Conservation (phyloP, 2,888 invertebrate species). For the Temnothorax rugatulus region DNA sequence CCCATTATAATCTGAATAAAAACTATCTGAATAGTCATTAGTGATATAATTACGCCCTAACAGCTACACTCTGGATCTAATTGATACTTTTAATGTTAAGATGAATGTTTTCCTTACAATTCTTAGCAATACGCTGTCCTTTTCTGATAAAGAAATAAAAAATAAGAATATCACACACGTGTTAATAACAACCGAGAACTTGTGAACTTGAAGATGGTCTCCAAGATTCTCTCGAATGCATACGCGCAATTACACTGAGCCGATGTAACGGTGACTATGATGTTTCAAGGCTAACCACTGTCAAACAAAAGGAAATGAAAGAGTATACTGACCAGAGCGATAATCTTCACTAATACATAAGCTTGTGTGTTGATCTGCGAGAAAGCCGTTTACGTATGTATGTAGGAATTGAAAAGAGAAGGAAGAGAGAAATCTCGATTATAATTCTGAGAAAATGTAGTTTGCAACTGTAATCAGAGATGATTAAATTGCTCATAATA, state of each 20-base stretch:
- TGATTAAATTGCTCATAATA: not conserved
- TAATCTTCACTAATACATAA: conserved; percentile 43
- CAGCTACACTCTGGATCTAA: not conserved
- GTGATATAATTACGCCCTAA: not conserved
- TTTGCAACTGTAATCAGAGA: not conserved
- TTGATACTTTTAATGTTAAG: not conserved
- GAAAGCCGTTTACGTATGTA: not conserved
- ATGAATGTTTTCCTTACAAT: conserved; percentile 8
- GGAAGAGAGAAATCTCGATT: not conserved
- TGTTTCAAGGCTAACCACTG: conserved; percentile 73
- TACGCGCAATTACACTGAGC: conserved; percentile 37
- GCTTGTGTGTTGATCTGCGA: not conserved
- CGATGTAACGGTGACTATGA: conserved; percentile 53
- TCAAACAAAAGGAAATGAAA: conserved; percentile 70
- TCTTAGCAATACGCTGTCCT: not conserved
- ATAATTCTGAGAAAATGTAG: not conserved
- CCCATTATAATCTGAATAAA: not conserved
- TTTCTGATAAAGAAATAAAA: not conserved
- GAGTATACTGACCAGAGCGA: conserved; percentile 60
- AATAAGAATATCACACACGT: not conserved
- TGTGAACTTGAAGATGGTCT: conserved; percentile 20
- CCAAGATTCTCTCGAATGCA: not conserved
- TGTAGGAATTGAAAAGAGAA: not conserved
- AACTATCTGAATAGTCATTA: not conserved
- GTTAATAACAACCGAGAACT: not conserved